Evolutionary conservation across 2,113 vertebrate species (phyloP).

Genomic region (Empidonax alnorum): DNA sequence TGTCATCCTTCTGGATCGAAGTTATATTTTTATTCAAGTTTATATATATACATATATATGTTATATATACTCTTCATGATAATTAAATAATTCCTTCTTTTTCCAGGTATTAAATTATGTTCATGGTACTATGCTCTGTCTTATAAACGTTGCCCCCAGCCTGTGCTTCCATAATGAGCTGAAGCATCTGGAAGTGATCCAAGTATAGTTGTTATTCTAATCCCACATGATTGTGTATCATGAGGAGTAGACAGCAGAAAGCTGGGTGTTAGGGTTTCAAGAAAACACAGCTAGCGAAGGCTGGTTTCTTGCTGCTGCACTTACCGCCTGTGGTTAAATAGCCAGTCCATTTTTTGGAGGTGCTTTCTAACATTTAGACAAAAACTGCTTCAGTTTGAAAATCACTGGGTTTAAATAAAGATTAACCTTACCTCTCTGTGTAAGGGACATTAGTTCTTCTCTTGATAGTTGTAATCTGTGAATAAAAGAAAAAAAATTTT

Average conservation of each 20-base stretch:
- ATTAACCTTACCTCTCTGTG: accelerated
- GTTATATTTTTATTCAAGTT: background rate
- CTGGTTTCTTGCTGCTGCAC: background rate
- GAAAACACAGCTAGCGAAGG: background rate
- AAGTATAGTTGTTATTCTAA: background rate
- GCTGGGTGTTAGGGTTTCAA: background rate
- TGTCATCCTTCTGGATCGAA: background rate
- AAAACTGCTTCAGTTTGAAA: background rate
- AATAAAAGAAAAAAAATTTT: accelerated
- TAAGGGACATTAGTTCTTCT: background rate
- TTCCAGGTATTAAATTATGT: background rate
- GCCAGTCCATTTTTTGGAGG: background rate
- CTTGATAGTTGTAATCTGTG: accelerated
- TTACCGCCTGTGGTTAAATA: background rate
- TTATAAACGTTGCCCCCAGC: background rate
- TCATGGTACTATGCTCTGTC: background rate
- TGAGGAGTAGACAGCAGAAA: background rate
- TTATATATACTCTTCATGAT: accelerated
- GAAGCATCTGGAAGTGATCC: background rate
- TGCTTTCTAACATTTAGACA: background rate
- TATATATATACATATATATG: accelerated
- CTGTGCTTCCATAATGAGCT: background rate
- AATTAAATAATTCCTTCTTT: background rate
- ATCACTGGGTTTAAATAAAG: background rate
- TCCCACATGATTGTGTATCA: background rate